These are phyloP conservation scores for Drosophila paulistorum DNA, from an alignment of 1,140 invertebrate genomes.

Conservation along the genomic window DNA sequence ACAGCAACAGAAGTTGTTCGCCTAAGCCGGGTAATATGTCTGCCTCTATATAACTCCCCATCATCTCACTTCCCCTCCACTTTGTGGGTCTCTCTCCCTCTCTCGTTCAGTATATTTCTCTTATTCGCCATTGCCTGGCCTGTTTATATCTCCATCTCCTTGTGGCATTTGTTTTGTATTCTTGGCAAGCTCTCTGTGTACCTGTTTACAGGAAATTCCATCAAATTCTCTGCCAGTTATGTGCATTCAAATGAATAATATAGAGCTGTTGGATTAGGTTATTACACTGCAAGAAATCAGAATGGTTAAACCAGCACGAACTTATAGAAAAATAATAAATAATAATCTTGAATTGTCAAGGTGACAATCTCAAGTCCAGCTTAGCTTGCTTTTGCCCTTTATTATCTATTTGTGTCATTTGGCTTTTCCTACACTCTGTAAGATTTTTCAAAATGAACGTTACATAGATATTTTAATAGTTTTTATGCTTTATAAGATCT, in stretches of 20 bases:
- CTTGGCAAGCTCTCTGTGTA: conserved; percentile 36
- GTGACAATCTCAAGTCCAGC: neutral
- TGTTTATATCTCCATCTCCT: conserved; percentile 1
- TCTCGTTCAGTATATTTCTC: neutral
- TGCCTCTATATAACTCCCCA: neutral
- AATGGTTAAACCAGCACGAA: conserved; percentile 29
- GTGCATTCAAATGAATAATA: conserved; percentile 61
- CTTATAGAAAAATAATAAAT: neutral
- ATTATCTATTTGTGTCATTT: neutral
- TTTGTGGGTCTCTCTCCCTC: conserved; percentile 8
- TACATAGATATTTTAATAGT: no score
- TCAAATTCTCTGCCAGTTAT: conserved; percentile 52
- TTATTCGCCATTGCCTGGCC: conserved; percentile 6
- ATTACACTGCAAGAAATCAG: conserved; percentile 54
- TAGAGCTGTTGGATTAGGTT: conserved; percentile 47
- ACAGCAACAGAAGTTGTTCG: conserved; percentile 29
- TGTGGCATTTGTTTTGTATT: conserved; percentile 20
- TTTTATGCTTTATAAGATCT: no score
- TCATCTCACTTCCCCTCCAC: neutral
- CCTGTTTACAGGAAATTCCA: conserved; percentile 64
- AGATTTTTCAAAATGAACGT: no score
- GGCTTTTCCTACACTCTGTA: neutral
- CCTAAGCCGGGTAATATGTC: conserved; percentile 36
- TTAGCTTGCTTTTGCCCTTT: neutral
- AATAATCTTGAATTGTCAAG: neutral